Conservation (phyloP, 2,888 invertebrate species). For the Conchocele bisecta region DNA sequence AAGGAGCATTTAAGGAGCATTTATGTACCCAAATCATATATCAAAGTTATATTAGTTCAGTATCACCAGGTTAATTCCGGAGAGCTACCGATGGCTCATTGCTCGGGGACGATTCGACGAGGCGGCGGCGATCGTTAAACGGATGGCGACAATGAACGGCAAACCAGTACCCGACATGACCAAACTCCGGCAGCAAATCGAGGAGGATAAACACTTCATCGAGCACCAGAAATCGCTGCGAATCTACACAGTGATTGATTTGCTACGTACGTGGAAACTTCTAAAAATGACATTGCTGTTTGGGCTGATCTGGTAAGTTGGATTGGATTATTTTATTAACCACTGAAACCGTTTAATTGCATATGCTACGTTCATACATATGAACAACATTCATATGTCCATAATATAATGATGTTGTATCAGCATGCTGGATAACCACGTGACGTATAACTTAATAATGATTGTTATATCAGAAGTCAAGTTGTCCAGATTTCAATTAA, state of each 20-base stretch:
- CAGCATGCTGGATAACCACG: no score
- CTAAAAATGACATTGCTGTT: constrained; percentile 6
- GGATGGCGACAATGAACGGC: not conserved
- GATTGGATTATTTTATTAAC: no score
- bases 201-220: constrained; percentile 1
- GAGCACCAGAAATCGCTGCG: not conserved
- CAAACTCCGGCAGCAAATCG: not conserved
- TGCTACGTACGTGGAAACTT: constrained; percentile 5
- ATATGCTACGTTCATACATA: no score
- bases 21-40: no score
- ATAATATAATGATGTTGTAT: no score
- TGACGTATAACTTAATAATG: no score
- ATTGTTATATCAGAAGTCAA: no score
- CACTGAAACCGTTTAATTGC: no score
- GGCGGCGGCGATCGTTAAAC: not conserved
- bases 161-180: constrained; percentile 3
- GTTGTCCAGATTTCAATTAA: no score
- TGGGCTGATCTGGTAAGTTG: not conserved
- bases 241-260: constrained; percentile 2
- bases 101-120: constrained; percentile 5
- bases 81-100: constrained; percentile 7
- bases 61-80: constrained; percentile 1
- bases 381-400: no score
- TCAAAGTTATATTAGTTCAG: no score
- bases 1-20: no score